Evolutionary conservation across 2,888 invertebrate species (phyloP), one percentile per base, ranked within the genome.

Genomic region (Caenorhabditis wallacei): DNA sequence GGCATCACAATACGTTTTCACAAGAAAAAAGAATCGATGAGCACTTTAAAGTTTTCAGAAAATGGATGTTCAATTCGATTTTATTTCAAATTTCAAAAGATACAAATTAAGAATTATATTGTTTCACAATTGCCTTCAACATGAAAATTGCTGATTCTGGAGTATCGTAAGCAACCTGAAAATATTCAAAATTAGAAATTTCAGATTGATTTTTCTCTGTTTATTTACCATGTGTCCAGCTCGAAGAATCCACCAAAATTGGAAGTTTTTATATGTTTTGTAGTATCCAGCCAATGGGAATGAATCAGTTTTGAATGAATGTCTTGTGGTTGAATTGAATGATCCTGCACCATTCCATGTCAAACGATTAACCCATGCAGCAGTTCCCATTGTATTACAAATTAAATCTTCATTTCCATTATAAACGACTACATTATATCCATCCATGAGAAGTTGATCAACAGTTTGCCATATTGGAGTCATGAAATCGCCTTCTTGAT

Each of bases 341-440:
- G 92, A 92, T 0, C 93, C 91, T 43, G 94, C 94, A 24, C 94
- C 94, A 7, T 92, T 91, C 95, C 95, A 96, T 13, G 94, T 93
- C 82, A 96, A 93, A 10, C 94, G 94, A 76, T 95, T 94, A 1
- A 96, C 94, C 96, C 96, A 96, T 40, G 94, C 93, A 35, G 95
- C 94, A 74, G 95, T 95, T 20, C 95, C 96, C 85, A 95, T 94
- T 18, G 96, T 95, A 88, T 95, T 95, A 83, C 95, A 95, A 89
- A 96, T 96, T 20, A 96, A 94, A 92, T 96, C 96, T 83, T 96
- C 93, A 90, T 96, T 96, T 37, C 95, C 96, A 85, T 94, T 95
- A 91, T 95, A 95, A 20, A 96, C 95, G 40, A 94, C 94, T 0
- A 96, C 94, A 66, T 94, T 94, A 20, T 96, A 93, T 53, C 87